Percentiles rank a stretch among this genome's conserved stretches.
Evolutionary conservation across 2,797 vertebrate genomes (phyloP).

Genomic region (Sylvilagus floridanus): DNA sequence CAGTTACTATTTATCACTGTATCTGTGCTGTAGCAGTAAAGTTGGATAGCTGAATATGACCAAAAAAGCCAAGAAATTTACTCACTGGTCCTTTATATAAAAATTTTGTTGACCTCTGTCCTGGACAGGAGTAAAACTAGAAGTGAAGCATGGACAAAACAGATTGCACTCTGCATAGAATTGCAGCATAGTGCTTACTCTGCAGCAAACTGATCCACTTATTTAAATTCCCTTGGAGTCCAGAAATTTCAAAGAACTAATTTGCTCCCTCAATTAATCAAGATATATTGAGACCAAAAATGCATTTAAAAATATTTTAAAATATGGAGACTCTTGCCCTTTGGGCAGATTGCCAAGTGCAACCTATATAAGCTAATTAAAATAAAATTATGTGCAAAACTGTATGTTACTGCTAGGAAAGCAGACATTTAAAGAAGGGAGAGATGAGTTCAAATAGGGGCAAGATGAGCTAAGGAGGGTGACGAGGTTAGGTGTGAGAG

Average conservation of each 20-base stretch:
- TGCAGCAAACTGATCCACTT: slow-evolving; percentile 8
- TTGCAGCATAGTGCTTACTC: not conserved
- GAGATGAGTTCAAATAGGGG: not conserved
- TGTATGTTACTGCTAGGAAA: slow-evolving; percentile 9
- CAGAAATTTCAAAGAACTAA: slow-evolving; percentile 43
- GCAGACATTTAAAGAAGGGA: slow-evolving; percentile 8
- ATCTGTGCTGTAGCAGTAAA: not conserved
- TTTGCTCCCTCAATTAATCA: slow-evolving; percentile 60
- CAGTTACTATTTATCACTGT: not conserved
- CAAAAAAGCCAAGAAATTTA: not conserved
- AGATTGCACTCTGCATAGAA: not conserved
- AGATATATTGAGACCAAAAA: slow-evolving; percentile 34
- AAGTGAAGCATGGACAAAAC: not conserved
- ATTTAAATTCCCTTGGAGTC: slow-evolving; percentile 27
- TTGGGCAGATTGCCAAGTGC: slow-evolving; percentile 39
- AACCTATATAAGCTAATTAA: slow-evolving; percentile 59
- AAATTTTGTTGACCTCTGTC: not conserved
- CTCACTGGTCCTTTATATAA: not conserved
- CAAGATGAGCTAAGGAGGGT: not conserved
- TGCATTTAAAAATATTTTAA: slow-evolving; percentile 65
- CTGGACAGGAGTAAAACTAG: not conserved
- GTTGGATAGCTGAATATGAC: not conserved
- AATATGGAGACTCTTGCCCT: slow-evolving; percentile 44
- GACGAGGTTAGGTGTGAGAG: not conserved
- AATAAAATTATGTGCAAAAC: not conserved